phyloP scores from a whole-genome alignment of 2,888 invertebrate species.

The Cosmia pyralina region DNA sequence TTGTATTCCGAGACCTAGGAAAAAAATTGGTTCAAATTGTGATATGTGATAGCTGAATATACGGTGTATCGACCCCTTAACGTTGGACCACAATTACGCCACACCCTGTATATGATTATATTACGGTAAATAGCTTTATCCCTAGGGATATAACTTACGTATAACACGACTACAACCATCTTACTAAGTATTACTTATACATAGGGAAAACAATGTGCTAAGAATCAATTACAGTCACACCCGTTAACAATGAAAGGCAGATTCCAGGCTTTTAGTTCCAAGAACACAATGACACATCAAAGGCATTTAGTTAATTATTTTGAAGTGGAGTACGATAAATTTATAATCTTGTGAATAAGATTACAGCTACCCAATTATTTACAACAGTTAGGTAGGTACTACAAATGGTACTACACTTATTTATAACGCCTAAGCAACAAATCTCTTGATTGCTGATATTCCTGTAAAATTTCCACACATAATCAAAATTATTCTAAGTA shows the following conservation, averaged over 20 bases:
- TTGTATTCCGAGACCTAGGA: too few species aligned
- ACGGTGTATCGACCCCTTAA: too few species aligned
- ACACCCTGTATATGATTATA: too few species aligned
- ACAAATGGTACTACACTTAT: not conserved
- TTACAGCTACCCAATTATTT: not conserved
- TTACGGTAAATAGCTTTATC: too few species aligned
- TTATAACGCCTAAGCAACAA: not conserved
- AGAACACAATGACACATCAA: slow-evolving; percentile 30
- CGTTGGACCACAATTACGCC: too few species aligned
- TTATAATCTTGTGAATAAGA: slow-evolving; percentile 21
- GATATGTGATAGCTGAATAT: too few species aligned
- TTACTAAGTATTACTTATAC: too few species aligned
- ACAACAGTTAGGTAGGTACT: not conserved
- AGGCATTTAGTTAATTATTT: slow-evolving; percentile 34
- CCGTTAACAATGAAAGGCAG: slow-evolving; percentile 18
- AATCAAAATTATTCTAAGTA: not conserved
- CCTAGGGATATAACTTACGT: too few species aligned
- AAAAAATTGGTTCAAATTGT: too few species aligned
- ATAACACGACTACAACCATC: too few species aligned
- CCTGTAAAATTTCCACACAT: not conserved
- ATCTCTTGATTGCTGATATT: not conserved
- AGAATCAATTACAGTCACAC: not conserved
- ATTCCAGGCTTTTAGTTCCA: slow-evolving; percentile 25
- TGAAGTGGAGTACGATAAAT: slow-evolving; percentile 11
- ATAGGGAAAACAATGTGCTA: not conserved